phyloP scores from a whole-genome alignment of 2,888 invertebrate genomes.

The Perdita meconis region DNA sequence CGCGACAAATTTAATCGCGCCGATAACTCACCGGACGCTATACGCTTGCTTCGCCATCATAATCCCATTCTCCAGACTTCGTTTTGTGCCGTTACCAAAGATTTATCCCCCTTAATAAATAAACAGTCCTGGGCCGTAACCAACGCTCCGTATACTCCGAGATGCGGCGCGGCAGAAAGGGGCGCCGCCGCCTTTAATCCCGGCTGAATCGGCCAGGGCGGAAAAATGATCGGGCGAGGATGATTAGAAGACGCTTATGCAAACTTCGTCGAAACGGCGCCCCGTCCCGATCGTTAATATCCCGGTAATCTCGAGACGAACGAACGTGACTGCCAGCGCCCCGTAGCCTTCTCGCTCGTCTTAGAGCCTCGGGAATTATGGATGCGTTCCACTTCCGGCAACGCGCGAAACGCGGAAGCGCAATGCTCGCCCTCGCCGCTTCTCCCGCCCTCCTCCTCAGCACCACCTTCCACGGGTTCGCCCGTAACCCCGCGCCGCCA shows the following conservation, averaged over 20 bases:
- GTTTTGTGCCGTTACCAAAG: too few relatives aligned
- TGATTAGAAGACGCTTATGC: conserved; percentile 19
- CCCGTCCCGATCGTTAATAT: conserved; percentile 60
- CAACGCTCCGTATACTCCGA: too few relatives aligned
- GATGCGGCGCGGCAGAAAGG: too few relatives aligned
- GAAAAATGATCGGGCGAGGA: conserved; percentile 17
- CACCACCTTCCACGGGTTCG: background rate
- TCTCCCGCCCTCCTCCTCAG: background rate
- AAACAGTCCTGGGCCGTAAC: too few relatives aligned
- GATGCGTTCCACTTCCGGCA: conserved; percentile 70
- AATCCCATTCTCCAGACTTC: too few relatives aligned
- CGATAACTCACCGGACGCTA: too few relatives aligned
- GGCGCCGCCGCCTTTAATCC: background rate
- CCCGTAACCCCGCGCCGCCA: conserved; percentile 7
- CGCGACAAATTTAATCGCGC: too few relatives aligned
- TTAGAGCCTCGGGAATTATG: conserved; percentile 62
- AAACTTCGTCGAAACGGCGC: conserved; percentile 20
- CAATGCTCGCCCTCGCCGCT: conserved; percentile 25
- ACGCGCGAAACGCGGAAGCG: conserved; percentile 61
- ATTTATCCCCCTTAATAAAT: too few relatives aligned
- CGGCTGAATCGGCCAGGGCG: background rate
- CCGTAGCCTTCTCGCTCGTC: conserved; percentile 23
- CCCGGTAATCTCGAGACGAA: conserved; percentile 59
- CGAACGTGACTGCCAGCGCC: conserved; percentile 46
- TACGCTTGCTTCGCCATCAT: too few relatives aligned